Evolutionary conservation across 2,797 vertebrate genomes (phyloP).

Genomic region (Pipistrellus kuhlii): DNA sequence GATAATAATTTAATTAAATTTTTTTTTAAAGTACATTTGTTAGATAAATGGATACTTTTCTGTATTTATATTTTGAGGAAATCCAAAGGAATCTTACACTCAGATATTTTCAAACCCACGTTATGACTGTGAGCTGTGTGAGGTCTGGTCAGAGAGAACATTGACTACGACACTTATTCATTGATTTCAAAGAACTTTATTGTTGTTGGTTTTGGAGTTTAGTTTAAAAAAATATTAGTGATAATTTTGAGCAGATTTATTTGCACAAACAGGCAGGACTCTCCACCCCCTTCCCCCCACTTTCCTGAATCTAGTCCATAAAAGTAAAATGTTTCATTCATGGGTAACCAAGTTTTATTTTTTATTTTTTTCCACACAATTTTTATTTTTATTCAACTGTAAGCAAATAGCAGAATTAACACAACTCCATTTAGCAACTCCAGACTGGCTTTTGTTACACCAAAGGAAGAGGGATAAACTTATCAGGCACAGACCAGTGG

Average conservation of each 20-base stretch:
- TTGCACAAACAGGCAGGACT: neutral
- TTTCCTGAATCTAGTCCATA: neutral
- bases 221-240: neutral
- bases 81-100: neutral
- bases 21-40: neutral
- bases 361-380: too few species aligned
- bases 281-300: neutral
- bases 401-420: too few species aligned
- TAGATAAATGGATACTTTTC: neutral
- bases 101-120: neutral
- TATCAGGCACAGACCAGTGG: too few species aligned
- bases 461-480: too few species aligned
- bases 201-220: neutral
- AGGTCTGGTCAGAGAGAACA: neutral
- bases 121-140: neutral
- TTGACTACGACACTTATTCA: neutral
- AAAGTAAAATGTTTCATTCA: neutral
- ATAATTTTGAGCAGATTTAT: neutral
- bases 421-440: too few species aligned
- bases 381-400: too few species aligned
- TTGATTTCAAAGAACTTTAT: constrained; percentile 6
- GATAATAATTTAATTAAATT: too few species aligned
- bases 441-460: too few species aligned
- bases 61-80: neutral
- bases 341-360: neutral